Evolutionary conservation across 64 coral and sea anemone species (phyloP), one percentile per base, ranked within the genome.

Genomic region (Platygyra sinensis): DNA sequence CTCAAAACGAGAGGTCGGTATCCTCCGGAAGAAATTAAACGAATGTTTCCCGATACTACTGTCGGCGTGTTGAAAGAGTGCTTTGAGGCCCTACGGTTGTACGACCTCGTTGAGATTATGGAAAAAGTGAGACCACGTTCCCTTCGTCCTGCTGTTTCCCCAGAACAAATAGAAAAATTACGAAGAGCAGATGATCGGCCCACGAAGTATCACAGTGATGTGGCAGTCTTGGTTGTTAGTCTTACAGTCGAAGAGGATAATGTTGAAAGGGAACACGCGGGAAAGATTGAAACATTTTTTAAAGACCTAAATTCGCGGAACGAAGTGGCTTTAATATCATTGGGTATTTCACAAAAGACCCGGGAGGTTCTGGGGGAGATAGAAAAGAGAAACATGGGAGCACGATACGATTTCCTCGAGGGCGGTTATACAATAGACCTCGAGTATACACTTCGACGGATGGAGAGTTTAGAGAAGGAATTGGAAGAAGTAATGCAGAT

Each of bases 121-220:
- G 80, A 64, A 8, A 83, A 83, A 67, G 80, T 24, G 32, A 83
- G 50, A 69, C 62, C 60, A 14, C 80, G 80, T 9, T 42, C 38
- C 67, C 60, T 83, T 46, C 62, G 80, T 67, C 80, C 80, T 83
- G 80, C 80, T 24, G 17, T 83, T 36, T 18, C 80, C 4, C 60
- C 63, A 61, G 38, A 14, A 67, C 60, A 67, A 65, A 25, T 83
- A 24, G 62, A 30, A 38, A 65, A 83, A 31, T 83, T 67, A 30
- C 22, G 8, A 16, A 62, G 20, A 71, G 3, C 32, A 18, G 16
- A n/a, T 71, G 67, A 85, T 28, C 81, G 81, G 3, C 62, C 32
- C 22, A 85, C 63, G 52, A 85, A 32, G 39, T 16, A 50, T 71
- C 39, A 85, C 38, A 85, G 62, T 17, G 42, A 72, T 5, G 38